A percentile compares a stretch with the other conserved stretches of the same genome.
Conservation (phyloP, 2,888 invertebrate genomes). For the Plutella xylostella region DNA sequence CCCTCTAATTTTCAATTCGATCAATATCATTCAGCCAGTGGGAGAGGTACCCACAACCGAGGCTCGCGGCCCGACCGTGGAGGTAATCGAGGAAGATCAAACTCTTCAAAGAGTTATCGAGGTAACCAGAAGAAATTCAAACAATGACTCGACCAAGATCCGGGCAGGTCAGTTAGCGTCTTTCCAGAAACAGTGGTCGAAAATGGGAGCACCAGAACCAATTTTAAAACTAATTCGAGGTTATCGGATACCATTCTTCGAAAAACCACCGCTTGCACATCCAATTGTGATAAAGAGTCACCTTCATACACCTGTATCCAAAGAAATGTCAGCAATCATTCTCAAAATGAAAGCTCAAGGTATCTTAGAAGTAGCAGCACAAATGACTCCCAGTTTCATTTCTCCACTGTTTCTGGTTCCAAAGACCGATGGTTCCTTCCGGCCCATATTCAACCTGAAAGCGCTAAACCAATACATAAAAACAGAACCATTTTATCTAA, state of each 20-base stretch:
- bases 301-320: constrained; percentile 4
- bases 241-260: constrained; percentile 17
- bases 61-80: background rate
- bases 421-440: constrained; percentile 21
- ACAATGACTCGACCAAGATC: constrained; percentile 8
- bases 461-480: constrained; percentile 19
- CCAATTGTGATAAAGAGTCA: constrained; percentile 9
- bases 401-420: constrained; percentile 21
- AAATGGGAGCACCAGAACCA: constrained; percentile 10
- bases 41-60: constrained; percentile 5
- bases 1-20: too few species aligned
- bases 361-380: constrained; percentile 11
- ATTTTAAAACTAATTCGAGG: constrained; percentile 15
- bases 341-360: constrained; percentile 14
- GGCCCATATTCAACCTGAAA: constrained; percentile 13
- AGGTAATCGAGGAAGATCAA: background rate
- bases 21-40: too few species aligned
- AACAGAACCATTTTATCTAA: constrained; percentile 17
- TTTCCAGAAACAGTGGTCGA: constrained; percentile 9
- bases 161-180: background rate
- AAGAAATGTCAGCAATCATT: constrained; percentile 14
- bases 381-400: constrained; percentile 19
- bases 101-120: background rate
- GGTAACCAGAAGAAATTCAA: background rate
- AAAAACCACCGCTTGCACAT: constrained; percentile 15